Conservation (phyloP, 1,140 invertebrate genomes). For the Philopotamus ludificatus region DNA sequence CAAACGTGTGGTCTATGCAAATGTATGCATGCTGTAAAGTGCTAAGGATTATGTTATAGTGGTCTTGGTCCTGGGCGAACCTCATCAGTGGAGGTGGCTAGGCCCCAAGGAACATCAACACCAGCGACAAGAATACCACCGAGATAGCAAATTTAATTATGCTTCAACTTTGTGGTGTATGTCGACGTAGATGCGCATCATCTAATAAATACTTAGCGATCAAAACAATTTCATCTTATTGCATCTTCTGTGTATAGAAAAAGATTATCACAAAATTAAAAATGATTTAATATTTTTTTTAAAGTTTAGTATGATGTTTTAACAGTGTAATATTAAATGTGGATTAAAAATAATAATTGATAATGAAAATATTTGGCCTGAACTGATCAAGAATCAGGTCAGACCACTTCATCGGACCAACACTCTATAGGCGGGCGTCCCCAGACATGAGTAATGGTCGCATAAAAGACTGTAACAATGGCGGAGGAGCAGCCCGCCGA, state of each 20-base stretch:
- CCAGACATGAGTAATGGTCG: conserved; percentile 20
- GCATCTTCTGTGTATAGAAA: no score
- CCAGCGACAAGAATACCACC: conserved; percentile 11
- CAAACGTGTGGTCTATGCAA: no score
- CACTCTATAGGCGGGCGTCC: not conserved
- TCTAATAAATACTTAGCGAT: no score
- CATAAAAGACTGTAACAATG: conserved; percentile 17
- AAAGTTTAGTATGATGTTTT: no score
- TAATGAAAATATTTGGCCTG: no score
- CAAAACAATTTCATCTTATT: no score
- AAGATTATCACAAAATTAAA: no score
- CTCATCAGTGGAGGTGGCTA: not conserved
- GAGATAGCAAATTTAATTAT: conserved; percentile 33
- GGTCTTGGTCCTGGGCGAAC: not conserved
- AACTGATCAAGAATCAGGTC: no score
- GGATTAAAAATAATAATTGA: no score
- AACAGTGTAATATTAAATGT: no score
- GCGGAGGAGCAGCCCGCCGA: conserved; percentile 2
- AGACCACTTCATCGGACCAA: no score
- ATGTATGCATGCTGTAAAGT: not conserved
- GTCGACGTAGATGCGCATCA: not conserved
- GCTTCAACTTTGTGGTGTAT: conserved; percentile 18
- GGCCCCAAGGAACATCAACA: conserved; percentile 16
- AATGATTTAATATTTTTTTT: no score
- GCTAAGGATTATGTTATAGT: not conserved